phyloP scores from a whole-genome alignment of 2,113 vertebrate species.

The Pachypanchax playfairii region DNA sequence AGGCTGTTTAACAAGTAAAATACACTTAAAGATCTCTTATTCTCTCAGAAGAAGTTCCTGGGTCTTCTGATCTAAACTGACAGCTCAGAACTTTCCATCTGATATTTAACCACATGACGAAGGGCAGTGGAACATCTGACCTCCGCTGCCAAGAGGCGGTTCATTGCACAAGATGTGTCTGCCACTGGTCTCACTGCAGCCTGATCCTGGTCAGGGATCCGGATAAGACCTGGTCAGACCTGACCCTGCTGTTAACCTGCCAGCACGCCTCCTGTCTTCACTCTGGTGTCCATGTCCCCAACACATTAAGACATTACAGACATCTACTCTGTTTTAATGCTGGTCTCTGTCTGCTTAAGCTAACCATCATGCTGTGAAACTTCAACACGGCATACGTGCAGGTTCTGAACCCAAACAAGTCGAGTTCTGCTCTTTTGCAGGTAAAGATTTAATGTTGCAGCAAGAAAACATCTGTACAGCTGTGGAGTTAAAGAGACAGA shows the following conservation, averaged over 20 bases:
- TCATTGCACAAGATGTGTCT: conserved; percentile 42
- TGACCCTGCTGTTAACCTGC: conserved; percentile 64
- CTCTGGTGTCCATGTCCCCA: not conserved
- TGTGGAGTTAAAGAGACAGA: conserved; percentile 23
- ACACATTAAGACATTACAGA: conserved; percentile 30
- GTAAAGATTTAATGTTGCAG: conserved; percentile 7
- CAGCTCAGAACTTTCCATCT: not conserved
- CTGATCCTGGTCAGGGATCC: conserved; percentile 51
- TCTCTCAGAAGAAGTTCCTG: conserved; percentile 21
- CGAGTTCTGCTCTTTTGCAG: not conserved
- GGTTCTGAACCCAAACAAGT: conserved; percentile 5
- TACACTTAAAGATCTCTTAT: conserved; percentile 44
- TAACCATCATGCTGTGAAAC: conserved; percentile 22
- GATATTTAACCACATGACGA: conserved; percentile 64
- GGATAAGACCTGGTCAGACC: conserved; percentile 47
- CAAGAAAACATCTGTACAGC: no score
- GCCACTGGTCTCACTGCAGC: conserved; percentile 10
- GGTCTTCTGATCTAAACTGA: no score
- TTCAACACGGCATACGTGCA: conserved; percentile 1
- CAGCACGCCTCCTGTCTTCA: conserved; percentile 44
- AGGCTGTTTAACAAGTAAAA: conserved; percentile 59
- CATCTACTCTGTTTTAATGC: conserved; percentile 54
- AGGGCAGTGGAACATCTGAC: conserved; percentile 60
- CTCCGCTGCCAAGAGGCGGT: conserved; percentile 51
- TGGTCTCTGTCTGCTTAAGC: conserved; percentile 52